Conservation (phyloP, 2,888 invertebrate genomes). For the Agrotis puta region DNA sequence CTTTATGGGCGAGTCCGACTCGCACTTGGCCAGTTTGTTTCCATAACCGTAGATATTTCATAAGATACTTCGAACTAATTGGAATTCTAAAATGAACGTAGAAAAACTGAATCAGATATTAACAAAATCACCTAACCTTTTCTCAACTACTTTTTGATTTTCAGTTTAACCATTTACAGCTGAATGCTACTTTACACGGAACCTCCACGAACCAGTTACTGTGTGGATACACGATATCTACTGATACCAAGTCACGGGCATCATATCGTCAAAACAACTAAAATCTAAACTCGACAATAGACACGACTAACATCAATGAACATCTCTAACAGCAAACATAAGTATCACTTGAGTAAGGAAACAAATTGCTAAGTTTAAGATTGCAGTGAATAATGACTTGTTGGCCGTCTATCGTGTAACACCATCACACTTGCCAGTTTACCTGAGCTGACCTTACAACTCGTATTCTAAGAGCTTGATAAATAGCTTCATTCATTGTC, state of each 20-base stretch:
- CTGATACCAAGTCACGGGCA: neutral
- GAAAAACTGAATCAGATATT: too few species aligned
- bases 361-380: constrained; percentile 53
- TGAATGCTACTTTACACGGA: neutral
- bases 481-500: constrained; percentile 56
- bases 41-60: too few species aligned
- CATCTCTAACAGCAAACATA: constrained; percentile 20
- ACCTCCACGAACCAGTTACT: neutral
- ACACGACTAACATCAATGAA: constrained; percentile 7
- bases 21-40: too few species aligned
- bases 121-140: neutral
- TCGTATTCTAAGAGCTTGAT: constrained; percentile 52
- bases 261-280: neutral
- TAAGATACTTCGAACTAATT: too few species aligned
- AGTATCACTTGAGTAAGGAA: constrained; percentile 39
- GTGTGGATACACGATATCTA: neutral
- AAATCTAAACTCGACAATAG: neutral
- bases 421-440: constrained; percentile 55
- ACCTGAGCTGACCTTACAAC: constrained; percentile 53
- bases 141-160: neutral
- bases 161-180: neutral
- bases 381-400: constrained; percentile 56
- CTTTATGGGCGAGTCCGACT: too few species aligned
- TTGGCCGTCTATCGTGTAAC: constrained; percentile 49
- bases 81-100: too few species aligned